Evolutionary conservation across 2,888 invertebrate species (phyloP).

Genomic region (Pemphredon lugubris): DNA sequence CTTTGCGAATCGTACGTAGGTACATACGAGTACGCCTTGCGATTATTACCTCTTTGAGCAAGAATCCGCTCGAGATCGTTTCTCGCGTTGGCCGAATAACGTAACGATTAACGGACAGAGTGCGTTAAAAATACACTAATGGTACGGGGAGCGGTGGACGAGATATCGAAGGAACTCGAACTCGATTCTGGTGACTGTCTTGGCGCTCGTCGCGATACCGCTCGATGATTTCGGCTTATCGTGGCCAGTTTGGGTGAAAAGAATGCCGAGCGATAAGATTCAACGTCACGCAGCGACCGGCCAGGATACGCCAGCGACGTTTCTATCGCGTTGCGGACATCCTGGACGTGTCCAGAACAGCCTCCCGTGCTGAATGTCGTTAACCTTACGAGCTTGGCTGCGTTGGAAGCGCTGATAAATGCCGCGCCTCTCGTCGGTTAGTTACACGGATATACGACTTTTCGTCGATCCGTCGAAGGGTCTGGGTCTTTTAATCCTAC

Average conservation of each 20-base stretch:
- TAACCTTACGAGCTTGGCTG: slow-evolving; percentile 62
- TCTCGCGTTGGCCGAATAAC: too few relatives aligned
- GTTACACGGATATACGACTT: not conserved
- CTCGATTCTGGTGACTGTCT: not conserved
- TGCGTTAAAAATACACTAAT: too few relatives aligned
- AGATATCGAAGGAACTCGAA: too few relatives aligned
- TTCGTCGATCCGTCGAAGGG: too few relatives aligned
- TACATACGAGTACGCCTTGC: too few relatives aligned
- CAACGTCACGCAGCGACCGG: slow-evolving; percentile 40
- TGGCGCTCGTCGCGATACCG: slow-evolving; percentile 26
- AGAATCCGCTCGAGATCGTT: too few relatives aligned
- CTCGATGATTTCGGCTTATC: slow-evolving; percentile 39
- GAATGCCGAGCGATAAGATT: slow-evolving; percentile 32
- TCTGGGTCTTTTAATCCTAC: too few relatives aligned
- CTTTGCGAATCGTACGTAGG: slow-evolving; percentile 16
- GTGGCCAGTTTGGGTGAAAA: too few relatives aligned
- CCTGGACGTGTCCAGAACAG: slow-evolving; percentile 62
- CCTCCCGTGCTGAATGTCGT: slow-evolving; percentile 62
- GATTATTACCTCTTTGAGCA: too few relatives aligned
- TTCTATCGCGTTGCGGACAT: slow-evolving; percentile 71
- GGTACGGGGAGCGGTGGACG: not conserved
- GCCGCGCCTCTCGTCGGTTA: slow-evolving; percentile 32
- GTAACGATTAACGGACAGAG: too few relatives aligned
- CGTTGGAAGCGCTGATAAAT: slow-evolving; percentile 62
- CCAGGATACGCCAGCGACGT: slow-evolving; percentile 66